These are phyloP conservation scores for Ectobius pallidus DNA, from an alignment of 2,888 invertebrate species.

Conservation along the genomic window DNA sequence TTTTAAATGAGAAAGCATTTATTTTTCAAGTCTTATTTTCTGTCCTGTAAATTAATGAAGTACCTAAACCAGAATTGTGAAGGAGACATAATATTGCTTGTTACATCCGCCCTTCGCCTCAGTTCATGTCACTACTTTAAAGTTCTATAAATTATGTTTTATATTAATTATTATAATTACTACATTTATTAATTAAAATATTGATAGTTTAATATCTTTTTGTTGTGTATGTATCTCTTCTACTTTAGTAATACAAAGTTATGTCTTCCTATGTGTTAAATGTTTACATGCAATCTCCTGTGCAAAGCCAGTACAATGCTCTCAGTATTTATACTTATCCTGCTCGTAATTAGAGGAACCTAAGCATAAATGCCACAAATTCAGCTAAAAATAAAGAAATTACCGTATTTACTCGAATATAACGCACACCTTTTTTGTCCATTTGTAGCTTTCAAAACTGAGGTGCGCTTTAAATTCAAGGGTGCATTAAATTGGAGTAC, in stretches of 20 bases:
- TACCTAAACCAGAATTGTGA: conserved; percentile 5
- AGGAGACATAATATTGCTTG: conserved; percentile 27
- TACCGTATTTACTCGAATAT: too few species aligned
- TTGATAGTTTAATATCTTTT: conserved; percentile 39
- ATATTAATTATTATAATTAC: conserved; percentile 39
- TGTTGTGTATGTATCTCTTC: conserved; percentile 32
- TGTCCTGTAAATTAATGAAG: conserved; percentile 6
- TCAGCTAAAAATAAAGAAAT: too few species aligned
- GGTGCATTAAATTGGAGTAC: too few species aligned
- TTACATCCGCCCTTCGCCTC: conserved; percentile 5
- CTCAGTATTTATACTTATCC: too few species aligned
- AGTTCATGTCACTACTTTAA: conserved; percentile 19
- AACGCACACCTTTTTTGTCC: too few species aligned
- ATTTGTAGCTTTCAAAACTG: too few species aligned
- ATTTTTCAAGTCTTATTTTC: conserved; percentile 22
- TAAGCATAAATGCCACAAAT: too few species aligned
- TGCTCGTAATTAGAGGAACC: too few species aligned
- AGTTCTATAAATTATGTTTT: conserved; percentile 40
- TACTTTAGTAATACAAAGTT: conserved; percentile 10
- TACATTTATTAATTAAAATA: conserved; percentile 42
- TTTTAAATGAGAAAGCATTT: conserved; percentile 23
- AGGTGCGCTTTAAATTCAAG: too few species aligned
- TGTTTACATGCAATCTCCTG: too few species aligned
- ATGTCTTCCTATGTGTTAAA: conserved; percentile 2
- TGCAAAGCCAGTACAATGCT: too few species aligned